These are phyloP conservation scores for Grammomys surdaster DNA, from an alignment of 2,113 vertebrate genomes.

Conservation along the genomic window DNA sequence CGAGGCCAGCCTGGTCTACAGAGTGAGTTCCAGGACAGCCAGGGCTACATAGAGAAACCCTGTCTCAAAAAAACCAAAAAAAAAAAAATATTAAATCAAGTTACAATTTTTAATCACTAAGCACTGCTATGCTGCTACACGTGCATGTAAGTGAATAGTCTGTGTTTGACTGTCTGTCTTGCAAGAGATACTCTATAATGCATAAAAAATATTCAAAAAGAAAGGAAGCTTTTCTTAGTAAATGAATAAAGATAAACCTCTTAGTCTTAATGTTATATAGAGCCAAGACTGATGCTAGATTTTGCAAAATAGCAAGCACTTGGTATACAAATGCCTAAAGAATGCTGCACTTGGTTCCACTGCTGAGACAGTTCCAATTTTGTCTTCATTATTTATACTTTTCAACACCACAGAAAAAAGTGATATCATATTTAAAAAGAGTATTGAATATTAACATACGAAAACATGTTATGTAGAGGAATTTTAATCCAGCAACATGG, in stretches of 20 bases:
- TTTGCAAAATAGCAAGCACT: slow-evolving; percentile 25
- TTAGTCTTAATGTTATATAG: slow-evolving; percentile 18
- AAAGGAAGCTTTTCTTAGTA: slow-evolving; percentile 22
- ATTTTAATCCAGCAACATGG: too few relatives aligned
- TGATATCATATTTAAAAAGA: not conserved
- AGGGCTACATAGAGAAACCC: too few relatives aligned
- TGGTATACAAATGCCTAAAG: slow-evolving; percentile 34
- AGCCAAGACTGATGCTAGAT: not conserved
- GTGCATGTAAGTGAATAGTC: too few relatives aligned
- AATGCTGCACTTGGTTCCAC: not conserved
- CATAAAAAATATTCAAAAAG: slow-evolving; percentile 37
- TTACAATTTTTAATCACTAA: slow-evolving; percentile 57
- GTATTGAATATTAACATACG: not conserved
- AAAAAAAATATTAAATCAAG: slow-evolving; percentile 76
- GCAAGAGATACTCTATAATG: not conserved
- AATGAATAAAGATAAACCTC: slow-evolving; percentile 26
- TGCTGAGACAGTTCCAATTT: not conserved
- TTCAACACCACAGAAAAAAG: not conserved
- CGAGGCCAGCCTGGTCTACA: too few relatives aligned
- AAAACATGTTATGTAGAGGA: not conserved
- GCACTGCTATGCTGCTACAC: not conserved
- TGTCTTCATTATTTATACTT: not conserved
- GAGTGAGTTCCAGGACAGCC: too few relatives aligned
- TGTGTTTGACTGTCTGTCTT: not conserved
- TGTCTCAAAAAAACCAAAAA: too few relatives aligned